A percentile compares a stretch with the other conserved stretches of the same genome.
Conservation (phyloP, 1,140 invertebrate species). For the Drosophila ohnishii region DNA sequence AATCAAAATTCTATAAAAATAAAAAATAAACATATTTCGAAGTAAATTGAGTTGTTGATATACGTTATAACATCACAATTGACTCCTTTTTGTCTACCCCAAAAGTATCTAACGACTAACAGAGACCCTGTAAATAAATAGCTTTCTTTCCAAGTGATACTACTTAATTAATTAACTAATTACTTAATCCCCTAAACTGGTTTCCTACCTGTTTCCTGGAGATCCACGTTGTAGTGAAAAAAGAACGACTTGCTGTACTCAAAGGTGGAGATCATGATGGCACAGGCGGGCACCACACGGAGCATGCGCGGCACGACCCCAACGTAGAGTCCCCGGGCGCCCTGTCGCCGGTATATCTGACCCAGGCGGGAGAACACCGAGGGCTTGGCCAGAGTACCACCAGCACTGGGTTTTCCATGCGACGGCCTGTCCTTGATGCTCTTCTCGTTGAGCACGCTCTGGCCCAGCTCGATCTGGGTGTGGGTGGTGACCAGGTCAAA, state of each 20-base stretch:
- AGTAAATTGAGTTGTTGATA: too few relatives aligned
- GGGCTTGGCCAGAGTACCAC: slow-evolving; percentile 3
- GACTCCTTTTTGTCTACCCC: too few relatives aligned
- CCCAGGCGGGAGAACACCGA: slow-evolving; percentile 84
- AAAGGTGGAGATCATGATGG: slow-evolving; percentile 98
- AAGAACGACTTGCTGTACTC: slow-evolving; percentile 97
- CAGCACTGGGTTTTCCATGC: too few relatives aligned
- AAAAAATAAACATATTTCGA: too few relatives aligned
- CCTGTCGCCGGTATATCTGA: slow-evolving; percentile 88
- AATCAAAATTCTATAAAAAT: too few relatives aligned
- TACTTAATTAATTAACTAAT: neutral
- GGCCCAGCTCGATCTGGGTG: slow-evolving; percentile 97
- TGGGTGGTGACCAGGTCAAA: slow-evolving; percentile 99
- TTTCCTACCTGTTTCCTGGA: slow-evolving; percentile 44
- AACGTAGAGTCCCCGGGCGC: slow-evolving; percentile 89
- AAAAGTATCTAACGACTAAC: too few relatives aligned
- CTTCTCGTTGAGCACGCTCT: slow-evolving; percentile 87
- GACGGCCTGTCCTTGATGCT: neutral
- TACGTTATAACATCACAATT: too few relatives aligned
- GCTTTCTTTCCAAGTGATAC: neutral
- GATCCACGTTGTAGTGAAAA: slow-evolving; percentile 84
- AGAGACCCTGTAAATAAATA: neutral
- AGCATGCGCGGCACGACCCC: slow-evolving; percentile 93
- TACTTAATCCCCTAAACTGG: neutral
- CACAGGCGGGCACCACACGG: slow-evolving; percentile 98